Conservation (phyloP, 2,888 invertebrate species). For the Myathropa florea region DNA sequence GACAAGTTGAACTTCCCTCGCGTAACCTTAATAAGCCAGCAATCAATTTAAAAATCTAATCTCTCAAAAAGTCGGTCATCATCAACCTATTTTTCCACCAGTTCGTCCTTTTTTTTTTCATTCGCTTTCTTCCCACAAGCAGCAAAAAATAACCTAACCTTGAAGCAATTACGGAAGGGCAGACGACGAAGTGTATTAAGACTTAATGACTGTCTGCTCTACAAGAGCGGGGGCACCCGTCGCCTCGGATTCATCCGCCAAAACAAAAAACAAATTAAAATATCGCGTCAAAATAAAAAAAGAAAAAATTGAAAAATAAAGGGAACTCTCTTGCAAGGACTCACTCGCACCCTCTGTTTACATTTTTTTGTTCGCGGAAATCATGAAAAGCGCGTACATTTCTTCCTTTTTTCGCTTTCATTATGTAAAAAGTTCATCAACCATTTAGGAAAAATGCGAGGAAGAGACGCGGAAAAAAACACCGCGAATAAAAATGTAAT, state of each 20-base stretch:
- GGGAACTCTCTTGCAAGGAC: constrained; percentile 26
- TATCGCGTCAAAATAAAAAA: constrained; percentile 68
- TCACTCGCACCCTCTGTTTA: constrained; percentile 64
- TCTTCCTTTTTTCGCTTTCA: constrained; percentile 38
- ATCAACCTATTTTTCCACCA: constrained; percentile 14
- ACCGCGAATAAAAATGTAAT: constrained; percentile 47
- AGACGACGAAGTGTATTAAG: constrained; percentile 65
- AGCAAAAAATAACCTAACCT: constrained; percentile 37
- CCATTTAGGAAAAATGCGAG: constrained; percentile 49
- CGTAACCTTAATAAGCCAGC: constrained; percentile 12
- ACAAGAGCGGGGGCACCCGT: neutral
- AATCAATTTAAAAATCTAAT: constrained; percentile 54
- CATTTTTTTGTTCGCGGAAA: constrained; percentile 56
- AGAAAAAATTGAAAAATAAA: constrained; percentile 62
- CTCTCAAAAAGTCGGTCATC: constrained; percentile 60
- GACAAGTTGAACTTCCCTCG: neutral
- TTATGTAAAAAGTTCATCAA: constrained; percentile 71
- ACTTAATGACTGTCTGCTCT: constrained; percentile 67
- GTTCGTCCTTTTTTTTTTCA: constrained; percentile 25
- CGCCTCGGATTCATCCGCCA: constrained; percentile 43
- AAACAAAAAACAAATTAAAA: constrained; percentile 69
- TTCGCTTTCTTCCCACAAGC: neutral
- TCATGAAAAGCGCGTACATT: constrained; percentile 51
- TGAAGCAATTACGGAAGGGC: constrained; percentile 67
- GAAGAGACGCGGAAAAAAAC: neutral